These are phyloP conservation scores for Cercocebus atys DNA, from an alignment of 2,113 vertebrate genomes.

Conservation along the genomic window DNA sequence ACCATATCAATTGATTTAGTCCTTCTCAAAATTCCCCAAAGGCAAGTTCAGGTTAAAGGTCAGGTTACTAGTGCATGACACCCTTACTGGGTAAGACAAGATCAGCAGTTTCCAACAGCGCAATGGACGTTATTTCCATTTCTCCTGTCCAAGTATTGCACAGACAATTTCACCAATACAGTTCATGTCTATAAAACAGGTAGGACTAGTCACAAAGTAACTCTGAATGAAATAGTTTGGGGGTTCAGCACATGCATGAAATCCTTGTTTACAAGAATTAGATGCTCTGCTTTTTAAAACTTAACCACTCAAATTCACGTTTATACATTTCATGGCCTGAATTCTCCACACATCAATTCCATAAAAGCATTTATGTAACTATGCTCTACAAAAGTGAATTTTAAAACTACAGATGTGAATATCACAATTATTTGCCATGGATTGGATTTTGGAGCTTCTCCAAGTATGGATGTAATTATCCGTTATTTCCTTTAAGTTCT, in stretches of 20 bases:
- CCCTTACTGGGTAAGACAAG: neutral
- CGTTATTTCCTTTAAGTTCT: neutral
- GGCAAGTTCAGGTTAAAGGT: constrained; percentile 61
- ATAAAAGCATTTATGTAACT: neutral
- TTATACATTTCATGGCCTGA: neutral
- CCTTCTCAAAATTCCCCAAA: constrained; percentile 56
- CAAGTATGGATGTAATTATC: neutral
- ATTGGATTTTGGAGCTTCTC: neutral
- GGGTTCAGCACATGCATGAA: neutral
- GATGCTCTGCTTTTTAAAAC: neutral
- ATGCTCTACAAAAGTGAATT: neutral
- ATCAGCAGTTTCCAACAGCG: neutral
- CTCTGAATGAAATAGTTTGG: neutral
- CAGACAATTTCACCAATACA: neutral
- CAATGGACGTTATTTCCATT: neutral
- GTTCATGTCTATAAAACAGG: neutral
- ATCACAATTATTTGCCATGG: neutral
- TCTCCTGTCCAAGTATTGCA: neutral
- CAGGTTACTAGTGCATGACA: constrained; percentile 53
- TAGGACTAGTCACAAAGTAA: neutral
- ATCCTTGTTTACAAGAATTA: neutral
- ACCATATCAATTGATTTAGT: constrained; percentile 64
- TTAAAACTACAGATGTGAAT: neutral
- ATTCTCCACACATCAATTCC: neutral
- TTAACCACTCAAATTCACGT: neutral